phyloP scores from a whole-genome alignment of 2,113 vertebrate species.

The Datnioides undecimradiatus region DNA sequence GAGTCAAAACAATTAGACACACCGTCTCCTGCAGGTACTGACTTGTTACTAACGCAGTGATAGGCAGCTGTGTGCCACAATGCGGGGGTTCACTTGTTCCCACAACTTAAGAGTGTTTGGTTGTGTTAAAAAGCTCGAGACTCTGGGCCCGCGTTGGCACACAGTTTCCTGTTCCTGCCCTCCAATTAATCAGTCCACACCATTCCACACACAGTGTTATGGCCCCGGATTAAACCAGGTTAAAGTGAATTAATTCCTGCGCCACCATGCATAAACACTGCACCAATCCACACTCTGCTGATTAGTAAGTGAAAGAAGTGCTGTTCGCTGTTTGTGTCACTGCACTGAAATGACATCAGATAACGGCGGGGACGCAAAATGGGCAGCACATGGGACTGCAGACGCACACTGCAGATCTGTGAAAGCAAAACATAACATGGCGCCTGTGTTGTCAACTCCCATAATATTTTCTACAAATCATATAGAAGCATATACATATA shows the following conservation, averaged over 20 bases:
- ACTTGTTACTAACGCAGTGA: constrained; percentile 10
- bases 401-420: constrained; percentile 23
- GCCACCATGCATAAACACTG: constrained; percentile 61
- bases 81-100: constrained; percentile 20
- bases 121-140: constrained; percentile 34
- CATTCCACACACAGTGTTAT: constrained; percentile 61
- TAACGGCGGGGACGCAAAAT: constrained; percentile 44
- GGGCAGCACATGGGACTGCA: constrained; percentile 11
- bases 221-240: constrained; percentile 48
- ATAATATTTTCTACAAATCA: background rate
- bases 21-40: rapidly evolving
- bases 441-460: background rate
- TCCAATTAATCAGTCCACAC: constrained; percentile 42
- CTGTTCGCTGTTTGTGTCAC: constrained; percentile 9
- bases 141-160: constrained; percentile 31
- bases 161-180: constrained; percentile 20
- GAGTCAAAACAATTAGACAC: background rate
- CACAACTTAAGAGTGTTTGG: constrained; percentile 17
- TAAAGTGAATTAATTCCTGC: constrained; percentile 22
- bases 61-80: constrained; percentile 44
- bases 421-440: constrained; percentile 23
- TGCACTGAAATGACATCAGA: background rate
- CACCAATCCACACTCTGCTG: constrained; percentile 43
- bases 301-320: constrained; percentile 47
- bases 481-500: constrained; percentile 24